Base-by-base conservation (phyloP, 2,888 invertebrate genomes). In the Cryptus viduatorius region DNA sequence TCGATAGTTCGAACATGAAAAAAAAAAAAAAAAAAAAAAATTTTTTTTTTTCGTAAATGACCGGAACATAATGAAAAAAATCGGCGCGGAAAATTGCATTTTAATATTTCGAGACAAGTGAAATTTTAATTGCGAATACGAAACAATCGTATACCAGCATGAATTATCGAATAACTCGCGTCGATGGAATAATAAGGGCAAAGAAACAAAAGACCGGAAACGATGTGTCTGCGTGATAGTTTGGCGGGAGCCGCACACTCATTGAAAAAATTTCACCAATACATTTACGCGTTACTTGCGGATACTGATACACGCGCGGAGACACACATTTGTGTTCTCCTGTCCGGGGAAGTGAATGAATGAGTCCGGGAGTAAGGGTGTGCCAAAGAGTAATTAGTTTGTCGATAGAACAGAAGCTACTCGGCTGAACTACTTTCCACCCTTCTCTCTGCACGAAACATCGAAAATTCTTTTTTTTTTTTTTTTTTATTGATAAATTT, bases 371-470 rank as follows among this genome's bases (percentile, higher is more conserved):
- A 78, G 71, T 78, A 79, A 87, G 84, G 88, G 86, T 67, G 82
- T 77, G 90, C 89, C 90, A 89, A 87, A 87, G 90, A 91, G 91
- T 92, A 92, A 92, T 92, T 92, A 92, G 91, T 92, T 92, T 90
- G 90, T 89, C 89, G 90, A 92, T 91, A 89, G 90, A 90, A 90
- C 90, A 89, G 53, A 5, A 79, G 75, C 73, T 86, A 84, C 85
- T 86, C 87, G 50, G 48, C 14, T 24, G 56, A 84, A 75, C 42
- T 42, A 48, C 67, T 71, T 24, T 48, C 56, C 69, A 65, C 64
- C 12, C 64, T 69, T 82, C 65, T 44, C 67, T 72, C 67, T 73
- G 14, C 24, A 44, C n/a, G 44, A 72, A 72, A 44, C 56, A 69
- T 37, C 65, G 19, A 65, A 42, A 44, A 65, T 50, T 31, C n/a